Evolutionary conservation across 1,140 invertebrate genomes (phyloP).

Genomic region (Ceratosolen fusciceps): DNA sequence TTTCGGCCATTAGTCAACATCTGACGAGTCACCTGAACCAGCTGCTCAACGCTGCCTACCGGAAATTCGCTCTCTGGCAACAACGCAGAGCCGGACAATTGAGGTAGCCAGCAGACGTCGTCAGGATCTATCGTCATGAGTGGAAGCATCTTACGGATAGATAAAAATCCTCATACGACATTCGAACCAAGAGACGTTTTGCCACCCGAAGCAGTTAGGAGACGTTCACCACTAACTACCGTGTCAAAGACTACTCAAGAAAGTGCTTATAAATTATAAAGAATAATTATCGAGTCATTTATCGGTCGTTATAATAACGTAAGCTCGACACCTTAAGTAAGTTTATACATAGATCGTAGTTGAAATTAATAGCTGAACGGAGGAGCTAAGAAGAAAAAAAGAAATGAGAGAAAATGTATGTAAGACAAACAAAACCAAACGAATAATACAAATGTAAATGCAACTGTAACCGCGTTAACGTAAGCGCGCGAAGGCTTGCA

Average conservation of each 20-base stretch:
- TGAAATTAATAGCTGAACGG: no score
- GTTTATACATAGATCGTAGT: not conserved
- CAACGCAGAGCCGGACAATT: slow-evolving; percentile 80
- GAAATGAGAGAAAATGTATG: no score
- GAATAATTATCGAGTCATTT: slow-evolving; percentile 16
- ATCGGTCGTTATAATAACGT: not conserved
- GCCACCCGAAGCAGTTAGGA: slow-evolving; percentile 20
- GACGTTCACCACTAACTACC: not conserved
- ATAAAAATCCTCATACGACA: slow-evolving; percentile 54
- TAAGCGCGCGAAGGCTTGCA: not conserved
- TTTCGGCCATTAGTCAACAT: slow-evolving; percentile 83
- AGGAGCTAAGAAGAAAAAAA: no score
- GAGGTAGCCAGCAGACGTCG: slow-evolving; percentile 74
- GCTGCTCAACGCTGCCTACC: slow-evolving; percentile 85
- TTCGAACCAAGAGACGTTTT: slow-evolving; percentile 19
- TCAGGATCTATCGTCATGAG: slow-evolving; percentile 34
- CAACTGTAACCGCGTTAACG: not conserved
- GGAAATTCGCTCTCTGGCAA: slow-evolving; percentile 89
- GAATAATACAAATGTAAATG: slow-evolving; percentile 28
- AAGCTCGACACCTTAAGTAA: not conserved
- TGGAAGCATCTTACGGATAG: slow-evolving; percentile 55
- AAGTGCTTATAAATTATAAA: not conserved
- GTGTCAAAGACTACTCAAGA: not conserved
- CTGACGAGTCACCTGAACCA: slow-evolving; percentile 90
- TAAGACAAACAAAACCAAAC: not conserved